A percentile compares a stretch with the other conserved stretches of the same genome.
phyloP scores from a whole-genome alignment of 2,113 vertebrate genomes.

The Elephas maximus region DNA sequence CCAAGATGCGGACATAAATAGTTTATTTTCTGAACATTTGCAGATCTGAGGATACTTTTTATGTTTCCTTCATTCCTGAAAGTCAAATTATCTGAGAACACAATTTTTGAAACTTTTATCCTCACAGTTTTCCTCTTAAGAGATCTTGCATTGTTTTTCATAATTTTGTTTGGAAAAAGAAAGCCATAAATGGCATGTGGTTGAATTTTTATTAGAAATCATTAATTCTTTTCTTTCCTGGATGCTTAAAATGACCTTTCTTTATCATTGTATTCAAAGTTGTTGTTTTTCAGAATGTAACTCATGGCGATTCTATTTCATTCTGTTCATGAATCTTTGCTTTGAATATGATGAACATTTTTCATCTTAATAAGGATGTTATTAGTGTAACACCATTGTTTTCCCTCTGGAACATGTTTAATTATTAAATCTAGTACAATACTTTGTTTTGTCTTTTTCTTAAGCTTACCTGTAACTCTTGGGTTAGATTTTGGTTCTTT shows the following conservation, averaged over 20 bases:
- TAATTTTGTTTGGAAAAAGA: slow-evolving; percentile 62
- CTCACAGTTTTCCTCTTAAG: background rate
- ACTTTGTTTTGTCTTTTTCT: background rate
- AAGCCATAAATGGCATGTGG: slow-evolving; percentile 39
- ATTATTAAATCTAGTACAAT: background rate
- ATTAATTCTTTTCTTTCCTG: slow-evolving; percentile 52
- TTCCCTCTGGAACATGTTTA: background rate
- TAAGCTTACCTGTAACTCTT: background rate
- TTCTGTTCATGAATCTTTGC: slow-evolving; percentile 31
- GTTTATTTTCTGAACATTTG: background rate
- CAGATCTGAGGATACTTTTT: background rate
- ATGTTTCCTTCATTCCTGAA: slow-evolving; percentile 6
- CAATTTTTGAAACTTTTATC: slow-evolving; percentile 49
- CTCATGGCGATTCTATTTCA: background rate
- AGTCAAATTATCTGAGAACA: background rate
- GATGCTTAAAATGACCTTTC: slow-evolving; percentile 48
- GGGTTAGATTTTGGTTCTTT: background rate
- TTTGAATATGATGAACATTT: slow-evolving; percentile 8
- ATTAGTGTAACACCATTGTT: background rate
- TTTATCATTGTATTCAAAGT: slow-evolving; percentile 10
- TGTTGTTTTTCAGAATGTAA: background rate
- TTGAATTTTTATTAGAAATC: slow-evolving; percentile 53
- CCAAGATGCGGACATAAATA: background rate
- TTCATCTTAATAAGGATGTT: background rate
- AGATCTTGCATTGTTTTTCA: slow-evolving; percentile 39